Conservation (phyloP, 2,797 vertebrate species). For the Tapera naevia region DNA sequence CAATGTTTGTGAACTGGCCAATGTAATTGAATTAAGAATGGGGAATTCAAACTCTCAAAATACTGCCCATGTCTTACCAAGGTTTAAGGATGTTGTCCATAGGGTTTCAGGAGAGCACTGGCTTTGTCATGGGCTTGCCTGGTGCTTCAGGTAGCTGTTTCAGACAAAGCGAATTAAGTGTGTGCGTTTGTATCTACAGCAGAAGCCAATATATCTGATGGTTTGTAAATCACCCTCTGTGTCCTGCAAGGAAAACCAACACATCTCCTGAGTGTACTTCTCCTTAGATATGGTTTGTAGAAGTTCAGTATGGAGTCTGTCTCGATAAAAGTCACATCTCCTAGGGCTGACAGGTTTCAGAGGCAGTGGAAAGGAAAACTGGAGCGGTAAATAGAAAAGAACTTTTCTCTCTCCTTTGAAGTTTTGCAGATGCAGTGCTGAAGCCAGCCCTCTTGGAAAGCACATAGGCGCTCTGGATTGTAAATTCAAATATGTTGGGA, state of each 20-base stretch:
- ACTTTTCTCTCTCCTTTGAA: slow-evolving; percentile 36
- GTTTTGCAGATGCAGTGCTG: background rate
- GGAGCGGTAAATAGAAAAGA: background rate
- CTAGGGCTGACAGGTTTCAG: background rate
- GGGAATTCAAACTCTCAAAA: background rate
- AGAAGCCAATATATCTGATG: background rate
- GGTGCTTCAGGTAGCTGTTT: background rate
- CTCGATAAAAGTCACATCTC: background rate
- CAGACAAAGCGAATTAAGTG: background rate
- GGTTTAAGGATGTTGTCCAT: background rate
- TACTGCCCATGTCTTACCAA: background rate
- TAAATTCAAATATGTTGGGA: background rate
- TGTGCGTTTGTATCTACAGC: background rate
- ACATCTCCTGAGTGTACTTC: rapidly evolving
- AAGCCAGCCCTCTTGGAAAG: background rate
- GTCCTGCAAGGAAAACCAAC: background rate
- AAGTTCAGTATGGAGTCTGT: background rate
- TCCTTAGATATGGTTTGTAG: background rate
- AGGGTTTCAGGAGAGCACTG: background rate
- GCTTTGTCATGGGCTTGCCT: background rate
- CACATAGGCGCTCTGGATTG: background rate
- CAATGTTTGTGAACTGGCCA: background rate
- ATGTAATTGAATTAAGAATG: background rate
- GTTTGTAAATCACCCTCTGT: background rate
- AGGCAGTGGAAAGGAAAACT: background rate